Evolutionary conservation across 1,140 invertebrate species (phyloP), one percentile per base, ranked within the genome.

Genomic region (Cotesia typhae): DNA sequence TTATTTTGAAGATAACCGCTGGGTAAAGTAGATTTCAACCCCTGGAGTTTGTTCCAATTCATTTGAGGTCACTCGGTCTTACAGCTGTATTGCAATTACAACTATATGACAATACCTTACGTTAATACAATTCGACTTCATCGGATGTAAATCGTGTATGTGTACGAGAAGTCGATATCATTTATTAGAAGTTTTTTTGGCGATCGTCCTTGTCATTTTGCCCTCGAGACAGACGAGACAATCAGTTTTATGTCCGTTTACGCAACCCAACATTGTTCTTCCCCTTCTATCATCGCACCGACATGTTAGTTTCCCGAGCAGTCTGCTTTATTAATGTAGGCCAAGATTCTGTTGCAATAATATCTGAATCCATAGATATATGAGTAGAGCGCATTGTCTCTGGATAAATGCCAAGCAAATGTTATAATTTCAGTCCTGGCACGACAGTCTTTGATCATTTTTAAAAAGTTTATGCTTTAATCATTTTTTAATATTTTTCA

Each of bases 11-110:
- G 41, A 47, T 47, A 47, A 10, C 10, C 41, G 41, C 6, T 6
- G 6, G 41, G 41, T 47, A 47, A 47, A 47, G 41, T 47, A 47
- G 41, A 47, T 20, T 10, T 53, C 60, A 41, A 36, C 47, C 37
- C 20, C 60, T 59, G 20, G 64, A n/a, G 7, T 67, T 53, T 63
- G 47, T 28, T 59, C 41, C 4, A 14, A 52, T 51, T 71, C 38
- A 17, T 53, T 51, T 47, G 76, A 75, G 81, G 83, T 84, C 79
- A 83, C 78, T 82, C 81, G 81, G 83, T 83, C 80, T 80, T 74
- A 77, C 35, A 14, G 12, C 6, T 38, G 9, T 63, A 63, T 38
- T 4, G n/a, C 6, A 5, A 4, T 14, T 20, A 47, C 41, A 47
- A 47, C 1, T 47, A 47, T 47, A 47, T 66, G 2, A 47, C 14